phyloP scores from a whole-genome alignment of 2,797 vertebrate species.

The Amniataba percoides region DNA sequence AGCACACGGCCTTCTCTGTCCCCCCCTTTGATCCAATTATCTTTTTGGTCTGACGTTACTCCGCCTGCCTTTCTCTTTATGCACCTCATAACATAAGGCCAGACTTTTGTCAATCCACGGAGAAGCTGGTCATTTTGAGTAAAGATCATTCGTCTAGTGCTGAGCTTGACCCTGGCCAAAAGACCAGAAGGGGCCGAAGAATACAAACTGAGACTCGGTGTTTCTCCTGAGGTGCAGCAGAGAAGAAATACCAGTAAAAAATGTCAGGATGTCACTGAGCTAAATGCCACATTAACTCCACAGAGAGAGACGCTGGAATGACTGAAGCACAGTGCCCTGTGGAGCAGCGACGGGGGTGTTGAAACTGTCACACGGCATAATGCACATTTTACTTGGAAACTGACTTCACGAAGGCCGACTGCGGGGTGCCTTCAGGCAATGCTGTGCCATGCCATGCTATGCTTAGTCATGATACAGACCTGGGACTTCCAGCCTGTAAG shows the following conservation, averaged over 20 bases:
- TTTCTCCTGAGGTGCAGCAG: slow-evolving; percentile 48
- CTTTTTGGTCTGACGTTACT: slow-evolving; percentile 47
- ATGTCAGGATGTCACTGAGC: slow-evolving; percentile 72
- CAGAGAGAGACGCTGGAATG: slow-evolving; percentile 64
- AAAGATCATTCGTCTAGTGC: slow-evolving; percentile 34
- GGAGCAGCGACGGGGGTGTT: slow-evolving; percentile 66
- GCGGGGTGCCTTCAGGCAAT: slow-evolving; percentile 67
- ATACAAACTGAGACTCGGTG: slow-evolving; percentile 32
- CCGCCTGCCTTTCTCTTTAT: slow-evolving; percentile 29
- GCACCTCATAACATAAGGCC: slow-evolving; percentile 20
- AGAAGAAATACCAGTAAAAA: slow-evolving; percentile 50
- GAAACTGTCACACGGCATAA: slow-evolving; percentile 75
- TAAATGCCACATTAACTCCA: slow-evolving; percentile 79
- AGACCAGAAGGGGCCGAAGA: slow-evolving; percentile 37
- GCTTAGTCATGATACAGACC: slow-evolving; percentile 72
- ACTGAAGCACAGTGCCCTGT: slow-evolving; percentile 62
- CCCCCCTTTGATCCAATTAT: slow-evolving; percentile 73
- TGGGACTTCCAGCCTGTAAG: slow-evolving; percentile 56
- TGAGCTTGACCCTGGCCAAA: slow-evolving; percentile 43
- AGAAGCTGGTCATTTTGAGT: slow-evolving; percentile 23
- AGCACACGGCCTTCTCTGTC: slow-evolving; percentile 59
- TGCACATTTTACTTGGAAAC: slow-evolving; percentile 73
- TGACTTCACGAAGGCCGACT: slow-evolving; percentile 63
- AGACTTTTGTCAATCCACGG: slow-evolving; percentile 4
- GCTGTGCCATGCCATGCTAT: slow-evolving; percentile 56